Base-by-base conservation (phyloP, 2,113 vertebrate species). In the Engraulis encrasicolus region DNA sequence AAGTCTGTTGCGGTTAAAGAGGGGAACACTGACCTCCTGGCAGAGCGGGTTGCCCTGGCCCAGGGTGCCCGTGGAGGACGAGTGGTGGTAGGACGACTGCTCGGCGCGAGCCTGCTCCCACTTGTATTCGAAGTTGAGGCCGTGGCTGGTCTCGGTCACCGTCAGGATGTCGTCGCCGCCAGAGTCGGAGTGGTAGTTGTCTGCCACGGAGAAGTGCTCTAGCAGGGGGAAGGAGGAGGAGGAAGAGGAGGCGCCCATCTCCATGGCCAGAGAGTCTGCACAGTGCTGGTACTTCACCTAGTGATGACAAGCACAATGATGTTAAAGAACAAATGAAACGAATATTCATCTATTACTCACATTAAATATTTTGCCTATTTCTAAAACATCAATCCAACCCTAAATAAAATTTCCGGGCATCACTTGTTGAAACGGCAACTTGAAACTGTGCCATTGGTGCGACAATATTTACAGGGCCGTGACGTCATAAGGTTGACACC, bases 91-190 rank as follows among this genome's bases (percentile, higher is more conserved):
- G 9, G 94, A n/a, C n/a, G n/a, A 92, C 81, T 95, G 93, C 19
- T 96, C 95, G 0, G 95, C 93, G 19, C 93, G 90, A 50, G 96
- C 96, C 34, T 96, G 96, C 85, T 99, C 98, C 98, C 98, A 99
- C 89, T 97, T 97, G 92, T 97, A 99, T 90, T 99, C 98, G 1
- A 99, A 99, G 90, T 98, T 98, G 50, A 99, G 97, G 71, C 98
- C 98, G 0, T 95, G 96, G 91, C 97, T 98, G 0, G 98, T 99
- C 92, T 99, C 97, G 0, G 98, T 99, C 83, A 99, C 97, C 0
- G 98, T 99, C n/a, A 99, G 93, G 82, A 99, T 94, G 58, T 99
- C 98, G 0, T 99, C 98, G 0, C 96, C 98, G 0, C 96, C 96
- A 0, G 94, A 91, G 0, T 98, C 97, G 0, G 95, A 94, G 81